Evolutionary conservation across 2,888 invertebrate species (phyloP), one percentile per base, ranked within the genome.

Genomic region (Actias luna): DNA sequence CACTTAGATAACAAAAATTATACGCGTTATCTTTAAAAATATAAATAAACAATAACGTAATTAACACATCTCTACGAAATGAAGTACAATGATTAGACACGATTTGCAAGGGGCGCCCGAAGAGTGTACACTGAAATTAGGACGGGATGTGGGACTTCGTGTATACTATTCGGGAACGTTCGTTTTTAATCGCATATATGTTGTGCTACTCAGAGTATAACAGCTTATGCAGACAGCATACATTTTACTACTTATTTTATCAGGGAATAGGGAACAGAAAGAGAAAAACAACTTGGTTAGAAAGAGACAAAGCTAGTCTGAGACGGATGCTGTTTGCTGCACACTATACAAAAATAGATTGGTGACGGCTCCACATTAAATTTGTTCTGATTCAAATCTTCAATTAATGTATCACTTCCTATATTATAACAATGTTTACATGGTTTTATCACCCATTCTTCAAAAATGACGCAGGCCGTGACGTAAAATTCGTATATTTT

Each of bases 371-470:
- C 46, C 79, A 75, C 81, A 84, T 82, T 80, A 78, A 71, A 71
- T 74, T 74, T 71, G 72, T 71, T 72, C 75, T 78, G 87, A 76
- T 82, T 85, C 78, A 87, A 82, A 86, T 85, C 85, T 87, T 83
- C 79, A 76, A 86, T 87, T 82, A 82, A 86, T 83, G 76, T 72
- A 73, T 79, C 83, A 83, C 86, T 87, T 88, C 88, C 89, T 87
- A 82, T 68, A 78, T 70, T 39, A 36, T 59, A 31, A 31, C 33
- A 59, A 64, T 36, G 27, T 55, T 57, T 29, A 60, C 58, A 60
- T 60, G 14, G 61, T 33, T 33, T 60, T 14, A 61, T 33, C 22
- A 29, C 8, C 36, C 27, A 55, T 10, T 22, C 1, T 22, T 22
- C 52, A 36, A 16, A 12, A 22, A 52, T 4, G 27, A 29, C 12